A percentile compares a stretch with the other conserved stretches of the same genome.
These are phyloP conservation scores for Sebastes steindachneri DNA, from an alignment of 2,797 vertebrate species.

Conservation along the genomic window DNA sequence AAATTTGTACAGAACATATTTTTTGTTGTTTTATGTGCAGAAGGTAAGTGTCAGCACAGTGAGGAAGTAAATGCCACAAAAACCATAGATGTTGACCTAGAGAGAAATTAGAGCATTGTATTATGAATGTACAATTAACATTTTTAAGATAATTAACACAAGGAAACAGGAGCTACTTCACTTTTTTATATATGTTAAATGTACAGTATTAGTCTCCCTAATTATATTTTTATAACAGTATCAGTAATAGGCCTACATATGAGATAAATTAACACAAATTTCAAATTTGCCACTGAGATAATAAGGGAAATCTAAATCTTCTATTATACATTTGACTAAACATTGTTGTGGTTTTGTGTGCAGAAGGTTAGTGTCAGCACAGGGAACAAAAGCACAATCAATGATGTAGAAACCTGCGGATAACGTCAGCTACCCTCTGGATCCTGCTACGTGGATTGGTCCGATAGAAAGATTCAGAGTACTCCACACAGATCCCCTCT, in stretches of 20 bases:
- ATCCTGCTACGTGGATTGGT: conserved; percentile 53
- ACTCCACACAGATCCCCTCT: conserved; percentile 78
- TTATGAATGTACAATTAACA: too few species aligned
- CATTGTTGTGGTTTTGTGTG: too few species aligned
- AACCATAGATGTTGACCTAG: conserved; percentile 71
- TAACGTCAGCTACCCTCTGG: conserved; percentile 66
- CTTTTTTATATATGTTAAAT: background rate
- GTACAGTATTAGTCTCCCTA: too few species aligned
- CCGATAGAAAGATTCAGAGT: conserved; percentile 67
- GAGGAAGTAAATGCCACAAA: conserved; percentile 66
- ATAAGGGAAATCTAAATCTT: too few species aligned
- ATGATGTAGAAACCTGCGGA: conserved; percentile 49
- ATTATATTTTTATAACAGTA: background rate
- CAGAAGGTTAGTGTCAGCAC: too few species aligned
- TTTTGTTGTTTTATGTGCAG: too few species aligned
- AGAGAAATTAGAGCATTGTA: background rate
- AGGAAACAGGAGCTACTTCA: background rate
- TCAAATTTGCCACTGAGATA: too few species aligned
- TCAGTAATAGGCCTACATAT: background rate
- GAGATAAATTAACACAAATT: too few species aligned
- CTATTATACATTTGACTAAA: too few species aligned
- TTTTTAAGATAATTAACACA: too few species aligned
- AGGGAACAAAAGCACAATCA: background rate
- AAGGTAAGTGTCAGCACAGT: background rate
- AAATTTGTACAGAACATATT: too few species aligned